Conservation (phyloP, 2,888 invertebrate species). For the Luperina nickerlii region DNA sequence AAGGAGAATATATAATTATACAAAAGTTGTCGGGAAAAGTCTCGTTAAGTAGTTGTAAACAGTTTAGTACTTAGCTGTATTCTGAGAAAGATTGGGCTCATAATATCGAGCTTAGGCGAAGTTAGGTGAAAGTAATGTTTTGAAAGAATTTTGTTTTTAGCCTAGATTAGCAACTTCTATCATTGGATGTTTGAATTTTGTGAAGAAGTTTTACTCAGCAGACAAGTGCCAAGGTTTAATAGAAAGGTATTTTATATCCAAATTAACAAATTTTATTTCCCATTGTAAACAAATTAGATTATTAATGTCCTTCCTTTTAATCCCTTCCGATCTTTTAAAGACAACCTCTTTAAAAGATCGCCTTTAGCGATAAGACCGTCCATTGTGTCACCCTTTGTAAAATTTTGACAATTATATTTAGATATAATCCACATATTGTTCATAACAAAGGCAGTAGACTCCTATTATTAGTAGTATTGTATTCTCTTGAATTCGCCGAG, state of each 20-base stretch:
- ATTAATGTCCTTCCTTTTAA: not conserved
- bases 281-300: not conserved
- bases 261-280: not conserved
- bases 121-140: constrained; percentile 21
- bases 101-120: constrained; percentile 31
- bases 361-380: not conserved
- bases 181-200: not conserved
- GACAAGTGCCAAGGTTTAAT: not conserved
- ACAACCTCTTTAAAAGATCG: not conserved
- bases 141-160: constrained; percentile 28
- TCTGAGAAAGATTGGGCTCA: constrained; percentile 32
- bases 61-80: constrained; percentile 39
- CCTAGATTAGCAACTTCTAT: constrained; percentile 9
- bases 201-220: not conserved
- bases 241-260: not conserved
- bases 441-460: no score
- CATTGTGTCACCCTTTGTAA: not conserved
- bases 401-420: not conserved
- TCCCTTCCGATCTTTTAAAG: not conserved
- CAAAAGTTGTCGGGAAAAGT: constrained; percentile 40
- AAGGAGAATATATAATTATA: constrained; percentile 51
- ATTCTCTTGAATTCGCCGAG: no score
- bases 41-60: constrained; percentile 34
- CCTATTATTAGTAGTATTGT: no score
- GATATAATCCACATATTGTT: no score